Evolutionary conservation across 2,113 vertebrate species (phyloP).

Genomic region (Microcebus lehilahytsara): DNA sequence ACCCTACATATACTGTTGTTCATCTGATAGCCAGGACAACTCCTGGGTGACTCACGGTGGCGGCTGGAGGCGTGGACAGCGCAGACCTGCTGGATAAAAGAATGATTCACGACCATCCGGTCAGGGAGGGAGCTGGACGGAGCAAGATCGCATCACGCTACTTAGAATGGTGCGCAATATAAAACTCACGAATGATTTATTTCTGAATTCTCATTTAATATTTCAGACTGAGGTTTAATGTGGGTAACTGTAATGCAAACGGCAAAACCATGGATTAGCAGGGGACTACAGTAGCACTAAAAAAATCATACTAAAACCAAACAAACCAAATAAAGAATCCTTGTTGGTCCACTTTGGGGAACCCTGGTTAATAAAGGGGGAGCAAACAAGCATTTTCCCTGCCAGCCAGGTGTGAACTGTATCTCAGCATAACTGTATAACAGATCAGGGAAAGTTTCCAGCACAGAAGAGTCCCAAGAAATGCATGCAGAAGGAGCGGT

Average conservation of each 20-base stretch:
- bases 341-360: not conserved
- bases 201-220: not conserved
- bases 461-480: not conserved
- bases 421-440: not conserved
- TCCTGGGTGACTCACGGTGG: not conserved
- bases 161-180: not conserved
- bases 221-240: not conserved
- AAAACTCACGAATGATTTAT: not conserved
- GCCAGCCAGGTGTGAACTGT: not conserved
- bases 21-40: not conserved
- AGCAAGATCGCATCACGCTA: not conserved
- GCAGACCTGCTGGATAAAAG: too few species aligned
- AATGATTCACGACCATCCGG: not conserved
- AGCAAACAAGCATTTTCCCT: not conserved
- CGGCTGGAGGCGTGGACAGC: not conserved
- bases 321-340: not conserved
- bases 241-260: not conserved
- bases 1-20: not conserved
- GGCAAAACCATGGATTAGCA: not conserved
- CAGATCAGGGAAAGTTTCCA: not conserved
- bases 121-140: not conserved
- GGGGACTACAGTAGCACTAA: not conserved
- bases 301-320: not conserved
- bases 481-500: accelerated
- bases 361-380: not conserved